phyloP scores from a whole-genome alignment of 2,797 vertebrate species.

The Thaleichthys pacificus region DNA sequence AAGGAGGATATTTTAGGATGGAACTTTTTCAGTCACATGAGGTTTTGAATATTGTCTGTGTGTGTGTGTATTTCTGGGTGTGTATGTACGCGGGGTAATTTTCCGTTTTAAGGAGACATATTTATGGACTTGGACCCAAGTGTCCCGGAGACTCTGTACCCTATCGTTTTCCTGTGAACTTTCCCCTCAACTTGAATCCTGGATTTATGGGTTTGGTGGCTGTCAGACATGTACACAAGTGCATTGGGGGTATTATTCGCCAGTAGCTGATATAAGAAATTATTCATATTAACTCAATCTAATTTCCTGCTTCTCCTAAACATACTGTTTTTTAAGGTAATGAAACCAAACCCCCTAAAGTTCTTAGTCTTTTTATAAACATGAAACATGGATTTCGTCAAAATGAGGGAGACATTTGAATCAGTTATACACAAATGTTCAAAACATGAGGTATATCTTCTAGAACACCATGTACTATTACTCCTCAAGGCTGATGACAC shows the following conservation, averaged over 20 bases:
- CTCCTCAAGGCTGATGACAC: neutral
- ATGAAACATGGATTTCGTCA: too few relatives aligned
- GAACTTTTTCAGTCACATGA: slow-evolving; percentile 42
- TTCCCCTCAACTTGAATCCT: slow-evolving; percentile 22
- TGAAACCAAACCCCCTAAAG: too few relatives aligned
- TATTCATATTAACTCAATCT: too few relatives aligned
- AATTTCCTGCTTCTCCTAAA: too few relatives aligned
- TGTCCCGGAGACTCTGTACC: slow-evolving; percentile 28
- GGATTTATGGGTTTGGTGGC: slow-evolving; percentile 17
- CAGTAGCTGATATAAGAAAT: too few relatives aligned
- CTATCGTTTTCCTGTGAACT: slow-evolving; percentile 45
- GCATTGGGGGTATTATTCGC: too few relatives aligned
- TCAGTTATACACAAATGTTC: too few relatives aligned
- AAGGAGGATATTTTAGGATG: slow-evolving; percentile 60
- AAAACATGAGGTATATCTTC: neutral
- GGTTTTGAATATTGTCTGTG: slow-evolving; percentile 25
- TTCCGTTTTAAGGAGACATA: slow-evolving; percentile 49
- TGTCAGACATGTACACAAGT: slow-evolving; percentile 21
- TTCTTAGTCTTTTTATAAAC: too few relatives aligned
- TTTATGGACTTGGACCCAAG: slow-evolving; percentile 38
- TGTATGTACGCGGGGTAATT: slow-evolving; percentile 26
- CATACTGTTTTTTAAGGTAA: too few relatives aligned
- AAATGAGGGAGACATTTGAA: too few relatives aligned
- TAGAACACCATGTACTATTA: neutral
- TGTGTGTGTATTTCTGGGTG: slow-evolving; percentile 18